Percentiles rank a stretch among this genome's conserved stretches.
phyloP scores from a whole-genome alignment of 2,888 invertebrate species.

The Tiphia femorata region DNA sequence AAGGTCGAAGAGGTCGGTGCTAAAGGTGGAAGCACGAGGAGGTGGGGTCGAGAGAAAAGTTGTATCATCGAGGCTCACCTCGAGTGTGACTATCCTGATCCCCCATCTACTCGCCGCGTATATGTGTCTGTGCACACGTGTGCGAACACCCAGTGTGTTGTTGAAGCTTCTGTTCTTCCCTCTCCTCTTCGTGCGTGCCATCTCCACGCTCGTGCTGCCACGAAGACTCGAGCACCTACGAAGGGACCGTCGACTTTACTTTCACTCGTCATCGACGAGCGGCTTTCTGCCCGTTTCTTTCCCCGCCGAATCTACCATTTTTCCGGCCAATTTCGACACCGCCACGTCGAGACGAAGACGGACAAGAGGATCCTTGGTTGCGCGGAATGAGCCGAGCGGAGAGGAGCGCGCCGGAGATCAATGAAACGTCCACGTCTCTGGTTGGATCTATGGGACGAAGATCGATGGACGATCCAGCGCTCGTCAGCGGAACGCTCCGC shows the following conservation, averaged over 20 bases:
- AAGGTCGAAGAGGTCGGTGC: neutral
- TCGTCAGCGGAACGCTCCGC: too few species aligned
- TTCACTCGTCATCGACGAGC: slow-evolving; percentile 64
- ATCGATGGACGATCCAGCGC: neutral
- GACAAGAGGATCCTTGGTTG: neutral
- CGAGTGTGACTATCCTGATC: slow-evolving; percentile 63
- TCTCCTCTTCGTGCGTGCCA: neutral
- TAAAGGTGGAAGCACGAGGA: neutral
- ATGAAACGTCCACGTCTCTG: neutral
- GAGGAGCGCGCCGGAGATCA: neutral
- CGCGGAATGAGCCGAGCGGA: neutral
- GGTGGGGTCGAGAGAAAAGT: slow-evolving; percentile 48
- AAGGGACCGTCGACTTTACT: slow-evolving; percentile 44
- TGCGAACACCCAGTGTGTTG: neutral
- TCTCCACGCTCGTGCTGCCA: neutral
- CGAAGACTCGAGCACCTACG: neutral
- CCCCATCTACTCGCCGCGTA: slow-evolving; percentile 43
- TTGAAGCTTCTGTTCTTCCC: neutral
- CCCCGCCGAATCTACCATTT: slow-evolving; percentile 37
- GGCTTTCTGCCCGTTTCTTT: slow-evolving; percentile 48
- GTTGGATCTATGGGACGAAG: neutral
- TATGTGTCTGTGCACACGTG: slow-evolving; percentile 22
- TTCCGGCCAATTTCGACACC: slow-evolving; percentile 39
- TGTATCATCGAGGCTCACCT: slow-evolving; percentile 61
- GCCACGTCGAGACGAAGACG: slow-evolving; percentile 1